Base-by-base conservation (phyloP, 2,888 invertebrate genomes). In the Nemurella pictetii region DNA sequence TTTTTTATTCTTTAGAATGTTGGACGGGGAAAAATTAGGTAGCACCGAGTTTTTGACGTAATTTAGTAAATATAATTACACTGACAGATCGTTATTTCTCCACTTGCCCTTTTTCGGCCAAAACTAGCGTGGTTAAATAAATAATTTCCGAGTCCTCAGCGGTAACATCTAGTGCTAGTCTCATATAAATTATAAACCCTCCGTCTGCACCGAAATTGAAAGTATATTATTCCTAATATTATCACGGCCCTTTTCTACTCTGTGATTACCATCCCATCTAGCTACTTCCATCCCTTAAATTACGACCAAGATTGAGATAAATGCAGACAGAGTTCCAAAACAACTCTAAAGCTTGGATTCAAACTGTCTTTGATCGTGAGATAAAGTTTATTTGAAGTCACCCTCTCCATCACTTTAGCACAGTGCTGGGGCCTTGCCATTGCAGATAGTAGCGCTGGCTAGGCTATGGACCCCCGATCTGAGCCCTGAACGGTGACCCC, bases 371-470 rank as follows among this genome's bases (percentile, higher is more conserved):
- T 27, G 75, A 75, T 75, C 75, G 26, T 75, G 75, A 75, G 75
- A 75, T 75, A 75, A 25, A 75, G 28, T 75, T 55, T 26, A 75
- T 75, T 75, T 28, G 75, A 75, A 27, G 75, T 75, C 75, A 75
- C 75, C 75, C 75, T 75, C 75, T 75, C 26, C 75, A 75, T 75
- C 75, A 75, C 75, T 27, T 9, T 5, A 4, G 75, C 26, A 26
- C 75, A 75, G 20, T 7, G 55, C 20, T 15, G 1, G 20, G 1
- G 55, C 55, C 20, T 12, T 12, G 55, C 12, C 55, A 26, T 75
- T 28, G 75, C 75, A 75, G 75, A 75, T 75, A 9, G 15, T 15
- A 12, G 15, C 75, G 2, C 25, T 5, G 75, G 75, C 75, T 74
- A n/a, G n/a, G n/a, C n/a, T n/a, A n/a, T 28, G 55, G 55, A 55